Percentiles rank a stretch among this genome's conserved stretches.
These are phyloP conservation scores for Chromis chromis DNA, from an alignment of 2,797 vertebrate genomes.

Conservation along the genomic window DNA sequence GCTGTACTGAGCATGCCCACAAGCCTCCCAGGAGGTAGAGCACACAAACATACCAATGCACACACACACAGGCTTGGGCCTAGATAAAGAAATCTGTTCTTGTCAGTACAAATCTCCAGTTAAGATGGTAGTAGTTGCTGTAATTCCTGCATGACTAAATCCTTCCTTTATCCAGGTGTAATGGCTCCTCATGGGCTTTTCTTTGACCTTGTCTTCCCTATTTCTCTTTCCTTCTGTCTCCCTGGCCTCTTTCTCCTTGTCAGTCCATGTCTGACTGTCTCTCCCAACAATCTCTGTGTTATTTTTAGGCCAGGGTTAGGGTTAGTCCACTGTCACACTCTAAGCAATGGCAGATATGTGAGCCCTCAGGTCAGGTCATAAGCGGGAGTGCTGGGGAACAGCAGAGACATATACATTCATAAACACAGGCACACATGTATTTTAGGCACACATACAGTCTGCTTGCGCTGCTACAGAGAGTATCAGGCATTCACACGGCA, in stretches of 20 bases:
- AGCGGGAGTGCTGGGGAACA: slow-evolving; percentile 17
- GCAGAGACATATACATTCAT: slow-evolving; percentile 26
- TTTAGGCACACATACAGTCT: not conserved
- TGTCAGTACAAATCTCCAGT: slow-evolving; percentile 26
- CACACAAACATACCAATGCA: slow-evolving; percentile 12
- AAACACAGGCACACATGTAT: slow-evolving; percentile 4
- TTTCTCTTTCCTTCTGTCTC: slow-evolving; percentile 4
- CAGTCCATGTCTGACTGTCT: slow-evolving; percentile 34
- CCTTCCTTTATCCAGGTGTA: slow-evolving; percentile 23
- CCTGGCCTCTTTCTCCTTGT: slow-evolving; percentile 23
- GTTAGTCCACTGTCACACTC: slow-evolving; percentile 59
- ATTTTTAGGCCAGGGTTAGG: slow-evolving; percentile 72
- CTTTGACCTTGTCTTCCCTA: slow-evolving; percentile 6
- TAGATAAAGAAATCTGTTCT: slow-evolving; percentile 27
- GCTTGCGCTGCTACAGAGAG: not conserved
- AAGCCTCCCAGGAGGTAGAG: slow-evolving; percentile 26
- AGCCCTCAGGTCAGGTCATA: slow-evolving; percentile 36
- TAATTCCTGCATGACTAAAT: slow-evolving; percentile 36
- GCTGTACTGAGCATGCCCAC: slow-evolving; percentile 49
- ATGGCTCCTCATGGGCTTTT: not conserved
- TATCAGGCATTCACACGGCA: not conserved
- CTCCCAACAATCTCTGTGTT: slow-evolving; percentile 62
- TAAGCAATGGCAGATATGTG: slow-evolving; percentile 72
- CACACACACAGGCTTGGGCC: slow-evolving; percentile 6
- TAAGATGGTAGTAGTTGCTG: slow-evolving; percentile 23